Base-by-base conservation (phyloP, 2,797 vertebrate genomes). In the Pagetopsis macropterus region DNA sequence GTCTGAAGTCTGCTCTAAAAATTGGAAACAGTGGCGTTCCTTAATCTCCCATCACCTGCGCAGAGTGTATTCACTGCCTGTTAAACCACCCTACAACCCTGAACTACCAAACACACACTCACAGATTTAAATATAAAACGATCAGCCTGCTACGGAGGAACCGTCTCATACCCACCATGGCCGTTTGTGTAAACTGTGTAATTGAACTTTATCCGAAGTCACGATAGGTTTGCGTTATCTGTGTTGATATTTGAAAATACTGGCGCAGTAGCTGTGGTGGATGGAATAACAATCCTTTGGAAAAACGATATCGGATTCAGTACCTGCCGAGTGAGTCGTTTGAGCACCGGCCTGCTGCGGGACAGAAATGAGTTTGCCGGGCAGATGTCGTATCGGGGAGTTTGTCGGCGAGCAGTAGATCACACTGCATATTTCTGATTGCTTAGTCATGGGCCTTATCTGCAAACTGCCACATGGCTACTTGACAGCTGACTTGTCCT, bases 381-480 rank as follows among this genome's bases (percentile, higher is more conserved):
- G 75, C 72, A 82, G 83, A 86, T 80, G 84, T 83, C 80, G 61
- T 76, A 78, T 84, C 83, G 78, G 51, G 73, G 74, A 89, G 83
- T 61, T 75, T 76, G 83, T 79, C 14, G 63, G 73, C 7, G 46
- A 73, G 78, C 84, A 23, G 72, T 57, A 81, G 85, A 92, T 92
- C 88, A 83, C 73, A 76, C 86, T 73, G 77, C 87, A 74, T 88
- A 76, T 79, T 88, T 82, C 88, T 86, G 88, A 91, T 92, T 88
- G 91, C 87, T 86, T 65, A 85, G 88, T 86, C 81, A 73, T 21
- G 65, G 72, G 46, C 69, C 92, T 94, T 94, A 94, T 94, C 93
- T 94, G 92, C 88, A 93, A 89, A 93, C 90, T 90, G 90, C 88
- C 92, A 94, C 91, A 91, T 89, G 85, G 84, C 65, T 80, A 85